Conservation (phyloP, 2,888 invertebrate genomes). For the Strigamia crassipes region DNA sequence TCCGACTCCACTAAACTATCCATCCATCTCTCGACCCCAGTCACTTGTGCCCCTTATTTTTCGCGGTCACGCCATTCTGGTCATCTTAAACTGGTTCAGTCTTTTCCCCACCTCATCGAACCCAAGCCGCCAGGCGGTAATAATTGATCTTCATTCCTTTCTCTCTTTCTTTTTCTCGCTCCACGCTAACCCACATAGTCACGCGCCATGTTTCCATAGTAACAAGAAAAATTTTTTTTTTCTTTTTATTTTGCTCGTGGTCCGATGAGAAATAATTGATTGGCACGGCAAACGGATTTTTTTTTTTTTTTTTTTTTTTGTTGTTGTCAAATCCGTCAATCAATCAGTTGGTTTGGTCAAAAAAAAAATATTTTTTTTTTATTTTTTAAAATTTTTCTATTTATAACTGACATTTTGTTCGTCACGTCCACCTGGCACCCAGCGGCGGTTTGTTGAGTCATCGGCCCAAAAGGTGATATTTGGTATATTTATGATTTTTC, state of each 20-base stretch:
- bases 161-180: not conserved
- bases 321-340: no score
- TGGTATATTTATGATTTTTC: slow-evolving; percentile 24
- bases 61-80: slow-evolving; percentile 24
- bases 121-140: slow-evolving; percentile 23
- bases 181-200: not conserved
- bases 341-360: no score
- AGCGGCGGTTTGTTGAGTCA: slow-evolving; percentile 22
- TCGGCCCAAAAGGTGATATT: slow-evolving; percentile 23
- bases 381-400: not conserved
- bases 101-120: slow-evolving; percentile 33
- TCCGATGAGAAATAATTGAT: no score
- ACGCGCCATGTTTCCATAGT: slow-evolving; percentile 5
- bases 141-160: slow-evolving; percentile 27
- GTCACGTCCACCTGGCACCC: not conserved
- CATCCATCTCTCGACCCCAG: not conserved
- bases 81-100: slow-evolving; percentile 11
- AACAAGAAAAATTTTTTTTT: not conserved
- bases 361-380: not conserved
- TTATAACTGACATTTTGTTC: not conserved
- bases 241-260: not conserved
- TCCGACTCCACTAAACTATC: not conserved
- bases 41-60: slow-evolving; percentile 17
- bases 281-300: no score
- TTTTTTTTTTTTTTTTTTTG: no score